Percentiles rank a stretch among this genome's conserved stretches.
Conservation (phyloP, 2,113 vertebrate species). For the Myocastor coypus region DNA sequence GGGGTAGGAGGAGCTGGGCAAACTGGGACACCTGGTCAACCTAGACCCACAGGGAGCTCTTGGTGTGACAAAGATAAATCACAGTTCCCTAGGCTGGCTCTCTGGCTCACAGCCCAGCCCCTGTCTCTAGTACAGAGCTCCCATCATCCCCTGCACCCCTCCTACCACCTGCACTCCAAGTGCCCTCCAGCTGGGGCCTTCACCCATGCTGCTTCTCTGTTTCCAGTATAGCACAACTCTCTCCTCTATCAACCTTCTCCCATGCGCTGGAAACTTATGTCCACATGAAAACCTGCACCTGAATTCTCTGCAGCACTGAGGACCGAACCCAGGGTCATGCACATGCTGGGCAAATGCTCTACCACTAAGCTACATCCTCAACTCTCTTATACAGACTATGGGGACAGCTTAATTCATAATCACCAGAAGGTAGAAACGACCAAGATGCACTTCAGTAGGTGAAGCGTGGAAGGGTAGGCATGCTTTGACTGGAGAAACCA, state of each 20-base stretch:
- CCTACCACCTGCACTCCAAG: neutral
- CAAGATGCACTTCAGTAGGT: neutral
- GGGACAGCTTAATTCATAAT: neutral
- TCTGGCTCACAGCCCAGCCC: neutral
- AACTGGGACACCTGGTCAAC: accelerated
- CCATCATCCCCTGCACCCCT: neutral
- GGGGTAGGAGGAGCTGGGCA: neutral
- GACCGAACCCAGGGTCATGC: neutral
- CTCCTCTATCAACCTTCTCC: neutral
- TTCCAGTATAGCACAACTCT: neutral
- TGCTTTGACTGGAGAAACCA: neutral
- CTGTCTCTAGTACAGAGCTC: neutral
- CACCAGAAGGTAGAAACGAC: neutral
- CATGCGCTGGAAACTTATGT: neutral
- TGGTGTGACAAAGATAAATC: neutral
- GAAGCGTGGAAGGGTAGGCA: neutral
- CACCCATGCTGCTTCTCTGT: neutral
- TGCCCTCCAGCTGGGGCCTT: neutral
- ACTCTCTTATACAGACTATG: neutral
- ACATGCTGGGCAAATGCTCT: neutral
- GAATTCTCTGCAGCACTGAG: neutral
- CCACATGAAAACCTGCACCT: neutral
- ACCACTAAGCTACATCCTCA: neutral
- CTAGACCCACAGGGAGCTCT: neutral
- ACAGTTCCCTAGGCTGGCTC: neutral